phyloP scores from a whole-genome alignment of 1,140 invertebrate genomes.

The Phortica variegata region DNA sequence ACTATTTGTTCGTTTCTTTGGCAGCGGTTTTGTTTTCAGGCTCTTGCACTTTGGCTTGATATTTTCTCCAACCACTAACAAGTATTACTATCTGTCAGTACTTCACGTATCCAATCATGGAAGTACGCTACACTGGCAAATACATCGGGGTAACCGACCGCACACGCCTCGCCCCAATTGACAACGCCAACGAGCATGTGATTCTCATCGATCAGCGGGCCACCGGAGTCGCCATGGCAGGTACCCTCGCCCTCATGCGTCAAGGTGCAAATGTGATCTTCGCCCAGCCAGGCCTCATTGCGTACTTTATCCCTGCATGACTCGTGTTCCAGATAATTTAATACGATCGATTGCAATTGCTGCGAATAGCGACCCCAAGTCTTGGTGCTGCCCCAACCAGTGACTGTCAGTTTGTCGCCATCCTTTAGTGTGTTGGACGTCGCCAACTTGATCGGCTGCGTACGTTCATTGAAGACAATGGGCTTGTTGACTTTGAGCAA shows the following conservation, averaged over 20 bases:
- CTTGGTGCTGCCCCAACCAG: conserved; percentile 60
- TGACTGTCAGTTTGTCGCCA: conserved; percentile 55
- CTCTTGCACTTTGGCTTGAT: conserved; percentile 1
- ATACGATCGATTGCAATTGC: conserved; percentile 40
- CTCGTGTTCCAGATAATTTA: conserved; percentile 27
- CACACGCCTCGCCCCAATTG: conserved; percentile 62
- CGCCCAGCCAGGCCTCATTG: conserved; percentile 31
- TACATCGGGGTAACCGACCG: conserved; percentile 60
- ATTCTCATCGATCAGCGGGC: conserved; percentile 53
- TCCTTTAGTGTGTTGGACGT: conserved; percentile 16
- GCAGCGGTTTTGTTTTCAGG: conserved; percentile 5
- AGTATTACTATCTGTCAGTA: conserved; percentile 22
- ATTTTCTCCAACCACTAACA: conserved; percentile 14
- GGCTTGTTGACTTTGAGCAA: conserved; percentile 53
- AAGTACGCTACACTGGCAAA: conserved; percentile 57
- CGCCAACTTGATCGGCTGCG: conserved; percentile 53
- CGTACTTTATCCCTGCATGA: conserved; percentile 27
- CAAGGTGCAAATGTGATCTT: conserved; percentile 63
- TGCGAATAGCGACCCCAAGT: conserved; percentile 40
- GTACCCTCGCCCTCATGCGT: conserved; percentile 63
- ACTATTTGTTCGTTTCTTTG: conserved; percentile 27
- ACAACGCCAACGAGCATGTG: conserved; percentile 56
- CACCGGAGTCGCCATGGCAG: conserved; percentile 60
- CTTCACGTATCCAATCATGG: conserved; percentile 41
- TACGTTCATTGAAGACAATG: conserved; percentile 56